Evolutionary conservation across 1,140 invertebrate species (phyloP).

Genomic region (Telenomus remus): DNA sequence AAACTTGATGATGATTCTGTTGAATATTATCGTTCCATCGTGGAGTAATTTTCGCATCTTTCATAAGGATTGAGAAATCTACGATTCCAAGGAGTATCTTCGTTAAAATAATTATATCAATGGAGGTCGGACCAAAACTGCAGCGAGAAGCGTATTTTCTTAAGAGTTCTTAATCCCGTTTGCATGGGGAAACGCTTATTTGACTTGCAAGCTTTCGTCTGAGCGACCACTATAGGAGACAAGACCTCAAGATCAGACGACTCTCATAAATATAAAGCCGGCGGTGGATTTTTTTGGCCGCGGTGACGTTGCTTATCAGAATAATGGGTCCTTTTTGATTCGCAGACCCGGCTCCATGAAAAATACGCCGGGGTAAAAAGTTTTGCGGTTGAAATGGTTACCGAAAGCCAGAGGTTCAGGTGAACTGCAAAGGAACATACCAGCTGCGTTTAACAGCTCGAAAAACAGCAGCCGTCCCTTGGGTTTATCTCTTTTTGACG

Average conservation of each 20-base stretch:
- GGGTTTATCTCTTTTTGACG: conserved; percentile 44
- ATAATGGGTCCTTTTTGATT: conserved; percentile 50
- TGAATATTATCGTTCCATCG: no score
- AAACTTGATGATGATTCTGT: no score
- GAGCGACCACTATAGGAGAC: conserved; percentile 19
- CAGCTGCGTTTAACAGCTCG: conserved; percentile 38
- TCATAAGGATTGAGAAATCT: no score
- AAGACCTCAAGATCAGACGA: conserved; percentile 34
- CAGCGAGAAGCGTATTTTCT: conserved; percentile 14
- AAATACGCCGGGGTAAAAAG: conserved; percentile 29
- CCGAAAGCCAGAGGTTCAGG: conserved; percentile 28
- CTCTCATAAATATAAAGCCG: conserved; percentile 32
- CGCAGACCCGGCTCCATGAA: conserved; percentile 15
- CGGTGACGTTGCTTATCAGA: conserved; percentile 33
- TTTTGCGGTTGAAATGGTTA: conserved; percentile 35
- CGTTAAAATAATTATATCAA: conserved; percentile 8
- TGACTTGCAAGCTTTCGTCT: conserved; percentile 45
- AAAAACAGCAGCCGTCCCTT: conserved; percentile 31
- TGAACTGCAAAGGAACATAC: conserved; percentile 26
- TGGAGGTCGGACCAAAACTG: conserved; percentile 13
- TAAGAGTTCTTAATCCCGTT: conserved; percentile 29
- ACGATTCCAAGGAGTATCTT: not conserved
- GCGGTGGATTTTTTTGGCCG: conserved; percentile 33
- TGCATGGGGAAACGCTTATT: conserved; percentile 36
- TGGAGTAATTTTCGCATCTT: no score